These are phyloP conservation scores for Sitodiplosis mosellana DNA, from an alignment of 1,140 invertebrate species.

Conservation along the genomic window DNA sequence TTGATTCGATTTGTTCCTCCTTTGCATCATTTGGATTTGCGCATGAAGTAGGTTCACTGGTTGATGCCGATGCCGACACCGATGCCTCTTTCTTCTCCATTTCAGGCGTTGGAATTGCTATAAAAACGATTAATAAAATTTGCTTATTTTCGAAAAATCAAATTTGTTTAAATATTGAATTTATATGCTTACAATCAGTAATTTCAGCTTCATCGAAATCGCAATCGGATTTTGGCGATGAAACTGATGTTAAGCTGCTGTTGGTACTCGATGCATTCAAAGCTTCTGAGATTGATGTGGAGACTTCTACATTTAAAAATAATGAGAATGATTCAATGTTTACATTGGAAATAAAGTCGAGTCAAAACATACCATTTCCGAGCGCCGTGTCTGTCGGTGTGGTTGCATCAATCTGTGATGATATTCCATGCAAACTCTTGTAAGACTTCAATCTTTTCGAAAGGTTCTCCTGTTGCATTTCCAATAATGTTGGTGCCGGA, in stretches of 20 bases:
- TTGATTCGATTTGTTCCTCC: no score
- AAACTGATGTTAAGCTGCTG: neutral
- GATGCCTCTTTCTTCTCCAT: no score
- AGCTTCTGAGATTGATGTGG: neutral
- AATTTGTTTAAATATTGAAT: no score
- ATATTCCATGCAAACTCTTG: constrained; percentile 17
- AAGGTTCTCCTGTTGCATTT: constrained; percentile 53
- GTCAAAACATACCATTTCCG: neutral
- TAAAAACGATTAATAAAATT: no score
- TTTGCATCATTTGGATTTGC: no score
- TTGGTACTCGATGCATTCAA: neutral
- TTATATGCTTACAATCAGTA: no score
- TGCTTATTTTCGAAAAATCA: no score
- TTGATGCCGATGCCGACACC: no score
- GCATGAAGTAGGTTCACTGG: no score
- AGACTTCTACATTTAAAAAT: neutral
- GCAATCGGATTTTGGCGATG: neutral
- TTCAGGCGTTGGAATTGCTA: no score
- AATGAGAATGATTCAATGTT: neutral
- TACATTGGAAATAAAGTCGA: neutral
- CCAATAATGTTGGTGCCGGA: constrained; percentile 48
- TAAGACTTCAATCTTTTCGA: constrained; percentile 45
- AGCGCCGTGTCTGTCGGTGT: neutral
- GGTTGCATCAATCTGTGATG: neutral
- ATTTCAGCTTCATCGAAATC: no score